Conservation (phyloP, 2,888 invertebrate genomes). For the Vanessa cardui region DNA sequence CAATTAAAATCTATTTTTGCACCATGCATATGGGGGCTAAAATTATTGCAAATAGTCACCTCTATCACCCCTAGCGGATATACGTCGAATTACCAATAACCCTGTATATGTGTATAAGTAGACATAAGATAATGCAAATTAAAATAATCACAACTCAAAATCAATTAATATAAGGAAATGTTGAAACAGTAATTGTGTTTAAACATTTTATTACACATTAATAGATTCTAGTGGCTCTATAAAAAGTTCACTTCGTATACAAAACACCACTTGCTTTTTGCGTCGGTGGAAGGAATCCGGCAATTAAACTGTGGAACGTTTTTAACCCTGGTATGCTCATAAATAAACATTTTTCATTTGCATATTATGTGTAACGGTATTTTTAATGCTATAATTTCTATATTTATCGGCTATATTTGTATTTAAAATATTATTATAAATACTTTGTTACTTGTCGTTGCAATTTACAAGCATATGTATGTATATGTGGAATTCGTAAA, state of each 20-base stretch:
- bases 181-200: not conserved
- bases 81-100: no score
- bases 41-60: no score
- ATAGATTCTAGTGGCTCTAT: conserved; percentile 25
- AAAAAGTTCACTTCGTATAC: conserved; percentile 32
- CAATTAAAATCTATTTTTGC: no score
- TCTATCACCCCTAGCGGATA: no score
- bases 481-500: no score
- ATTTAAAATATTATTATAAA: not conserved
- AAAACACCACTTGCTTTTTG: conserved; percentile 35
- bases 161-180: not conserved
- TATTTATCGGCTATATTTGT: conserved; percentile 16
- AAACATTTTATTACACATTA: conserved; percentile 21
- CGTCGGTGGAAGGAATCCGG: conserved; percentile 37
- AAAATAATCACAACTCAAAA: not conserved
- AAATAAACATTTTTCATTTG: conserved; percentile 37
- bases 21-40: no score
- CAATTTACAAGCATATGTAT: no score
- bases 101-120: no score
- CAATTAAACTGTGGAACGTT: conserved; percentile 40
- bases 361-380: conserved; percentile 35
- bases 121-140: not conserved
- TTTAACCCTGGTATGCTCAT: conserved; percentile 37
- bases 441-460: no score
- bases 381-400: conserved; percentile 29